phyloP scores from a whole-genome alignment of 2,888 invertebrate genomes.

The Oeneis ivallda region DNA sequence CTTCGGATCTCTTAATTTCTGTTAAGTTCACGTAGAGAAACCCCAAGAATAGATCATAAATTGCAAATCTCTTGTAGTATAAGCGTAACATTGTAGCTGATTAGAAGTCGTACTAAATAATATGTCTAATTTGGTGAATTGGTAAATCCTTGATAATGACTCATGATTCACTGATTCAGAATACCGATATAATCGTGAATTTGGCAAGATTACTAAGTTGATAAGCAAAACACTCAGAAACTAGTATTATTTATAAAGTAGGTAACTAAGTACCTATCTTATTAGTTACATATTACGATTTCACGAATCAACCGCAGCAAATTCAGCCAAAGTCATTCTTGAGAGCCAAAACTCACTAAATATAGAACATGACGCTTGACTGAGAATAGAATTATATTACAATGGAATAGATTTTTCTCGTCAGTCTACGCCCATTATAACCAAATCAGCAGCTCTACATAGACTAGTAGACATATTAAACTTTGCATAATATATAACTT shows the following conservation, averaged over 20 bases:
- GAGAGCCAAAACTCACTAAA: constrained; percentile 7
- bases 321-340: not conserved
- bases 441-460: not conserved
- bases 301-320: not conserved
- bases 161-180: not conserved
- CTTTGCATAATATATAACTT: no score
- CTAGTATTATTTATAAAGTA: not conserved
- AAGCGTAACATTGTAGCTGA: no score
- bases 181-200: not conserved
- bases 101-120: no score
- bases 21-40: no score
- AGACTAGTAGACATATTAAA: no score
- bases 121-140: not conserved
- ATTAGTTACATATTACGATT: not conserved
- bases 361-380: constrained; percentile 10
- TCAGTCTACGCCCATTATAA: not conserved
- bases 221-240: not conserved
- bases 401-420: constrained; percentile 12
- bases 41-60: no score
- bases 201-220: not conserved
- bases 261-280: no score
- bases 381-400: constrained; percentile 7
- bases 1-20: no score
- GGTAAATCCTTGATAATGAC: not conserved
- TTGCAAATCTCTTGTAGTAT: no score